A percentile compares a stretch with the other conserved stretches of the same genome.
These are phyloP conservation scores for Conchocele bisecta DNA, from an alignment of 2,888 invertebrate genomes.

Conservation along the genomic window DNA sequence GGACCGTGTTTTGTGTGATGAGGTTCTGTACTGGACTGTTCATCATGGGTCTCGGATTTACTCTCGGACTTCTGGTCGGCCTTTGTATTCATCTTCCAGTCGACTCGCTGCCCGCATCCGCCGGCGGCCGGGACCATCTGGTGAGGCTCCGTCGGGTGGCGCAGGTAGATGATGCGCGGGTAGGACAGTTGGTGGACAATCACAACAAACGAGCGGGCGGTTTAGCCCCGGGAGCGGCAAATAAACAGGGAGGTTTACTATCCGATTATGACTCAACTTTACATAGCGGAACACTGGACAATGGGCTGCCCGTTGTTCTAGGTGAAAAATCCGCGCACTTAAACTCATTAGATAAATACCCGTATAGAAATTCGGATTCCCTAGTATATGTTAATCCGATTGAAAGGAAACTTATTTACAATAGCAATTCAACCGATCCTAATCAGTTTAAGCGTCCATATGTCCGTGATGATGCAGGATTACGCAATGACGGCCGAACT, in stretches of 20 bases:
- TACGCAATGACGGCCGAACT: not conserved
- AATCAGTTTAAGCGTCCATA: conserved; percentile 14
- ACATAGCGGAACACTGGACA: conserved; percentile 37
- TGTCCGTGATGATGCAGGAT: not conserved
- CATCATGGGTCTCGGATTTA: conserved; percentile 74
- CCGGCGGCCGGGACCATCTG: conserved; percentile 37
- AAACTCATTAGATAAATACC: conserved; percentile 36
- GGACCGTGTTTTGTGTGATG: conserved; percentile 46
- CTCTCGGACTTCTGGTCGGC: conserved; percentile 71
- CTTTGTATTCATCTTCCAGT: conserved; percentile 72
- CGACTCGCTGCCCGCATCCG: conserved; percentile 63
- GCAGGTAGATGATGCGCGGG: conserved; percentile 7
- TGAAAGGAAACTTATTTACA: conserved; percentile 50
- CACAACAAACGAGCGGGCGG: not conserved
- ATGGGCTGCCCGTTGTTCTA: conserved; percentile 37
- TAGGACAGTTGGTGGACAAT: not conserved
- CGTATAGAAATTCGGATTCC: conserved; percentile 36
- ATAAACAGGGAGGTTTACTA: conserved; percentile 33
- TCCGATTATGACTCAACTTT: too few species aligned
- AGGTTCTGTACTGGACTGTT: conserved; percentile 50
- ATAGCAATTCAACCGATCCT: conserved; percentile 44
- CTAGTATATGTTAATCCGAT: conserved; percentile 54
- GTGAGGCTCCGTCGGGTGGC: conserved; percentile 31
- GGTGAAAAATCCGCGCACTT: conserved; percentile 38
- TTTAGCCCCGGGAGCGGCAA: conserved; percentile 24